Conservation (phyloP, 2,888 invertebrate genomes). For the Tiliacea aurago region DNA sequence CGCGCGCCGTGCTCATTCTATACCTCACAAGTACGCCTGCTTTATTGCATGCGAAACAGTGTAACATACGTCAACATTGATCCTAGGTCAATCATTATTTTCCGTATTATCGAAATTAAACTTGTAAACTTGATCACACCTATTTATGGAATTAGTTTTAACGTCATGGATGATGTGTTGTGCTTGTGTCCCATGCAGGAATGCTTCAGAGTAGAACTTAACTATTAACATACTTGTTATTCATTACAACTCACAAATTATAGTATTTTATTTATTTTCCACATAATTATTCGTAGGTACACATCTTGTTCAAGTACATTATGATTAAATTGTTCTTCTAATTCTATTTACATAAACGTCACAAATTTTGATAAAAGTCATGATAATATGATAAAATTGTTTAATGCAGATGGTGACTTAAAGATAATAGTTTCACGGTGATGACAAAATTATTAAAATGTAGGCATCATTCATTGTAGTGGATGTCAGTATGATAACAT, state of each 20-base stretch:
- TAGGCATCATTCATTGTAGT: slow-evolving; percentile 21
- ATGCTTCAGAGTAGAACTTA: slow-evolving; percentile 59
- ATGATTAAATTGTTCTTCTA: slow-evolving; percentile 34
- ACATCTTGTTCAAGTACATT: slow-evolving; percentile 28
- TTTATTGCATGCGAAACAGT: neutral
- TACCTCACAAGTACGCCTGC: neutral
- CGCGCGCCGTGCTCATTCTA: neutral
- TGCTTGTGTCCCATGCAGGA: slow-evolving; percentile 55
- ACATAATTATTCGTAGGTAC: slow-evolving; percentile 22
- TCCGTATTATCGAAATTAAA: slow-evolving; percentile 4
- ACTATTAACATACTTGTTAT: slow-evolving; percentile 23
- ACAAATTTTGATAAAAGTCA: slow-evolving; percentile 33
- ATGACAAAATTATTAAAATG: slow-evolving; percentile 12
- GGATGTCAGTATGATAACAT: slow-evolving; percentile 35
- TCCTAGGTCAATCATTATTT: neutral
- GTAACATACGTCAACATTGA: neutral
- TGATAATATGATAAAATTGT: slow-evolving; percentile 23
- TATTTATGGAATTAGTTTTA: slow-evolving; percentile 38
- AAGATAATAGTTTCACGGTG: slow-evolving; percentile 8
- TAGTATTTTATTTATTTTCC: slow-evolving; percentile 4
- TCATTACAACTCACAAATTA: slow-evolving; percentile 18
- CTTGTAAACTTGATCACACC: slow-evolving; percentile 52
- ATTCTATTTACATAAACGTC: slow-evolving; percentile 34
- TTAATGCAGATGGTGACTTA: slow-evolving; percentile 10
- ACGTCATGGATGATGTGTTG: slow-evolving; percentile 52